Evolutionary conservation across 1,140 invertebrate genomes (phyloP).

Genomic region (Eumaeus atala): DNA sequence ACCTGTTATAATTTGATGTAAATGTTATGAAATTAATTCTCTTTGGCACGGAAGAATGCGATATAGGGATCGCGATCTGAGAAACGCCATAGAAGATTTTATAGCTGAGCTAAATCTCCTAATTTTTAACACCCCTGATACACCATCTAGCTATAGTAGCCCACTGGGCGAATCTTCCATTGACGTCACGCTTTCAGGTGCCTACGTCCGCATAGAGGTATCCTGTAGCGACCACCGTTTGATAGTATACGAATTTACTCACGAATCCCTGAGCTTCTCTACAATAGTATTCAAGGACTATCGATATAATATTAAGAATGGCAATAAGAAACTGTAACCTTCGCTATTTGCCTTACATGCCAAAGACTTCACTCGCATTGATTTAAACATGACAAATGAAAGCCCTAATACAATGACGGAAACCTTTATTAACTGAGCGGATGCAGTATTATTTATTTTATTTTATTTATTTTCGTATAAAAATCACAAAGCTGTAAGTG

Average conservation of each 20-base stretch:
- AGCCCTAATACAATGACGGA: background rate
- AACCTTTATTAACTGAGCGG: background rate
- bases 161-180: too few species aligned
- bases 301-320: constrained; percentile 1
- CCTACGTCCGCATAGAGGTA: too few species aligned
- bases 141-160: too few species aligned
- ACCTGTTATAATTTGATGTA: too few species aligned
- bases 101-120: too few species aligned
- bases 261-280: background rate
- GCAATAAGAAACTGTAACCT: background rate
- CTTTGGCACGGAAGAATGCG: too few species aligned
- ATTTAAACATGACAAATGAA: background rate
- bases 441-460: background rate
- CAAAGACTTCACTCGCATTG: background rate
- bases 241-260: background rate
- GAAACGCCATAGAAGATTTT: too few species aligned
- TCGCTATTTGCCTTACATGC: background rate
- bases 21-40: too few species aligned
- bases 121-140: too few species aligned
- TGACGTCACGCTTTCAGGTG: too few species aligned
- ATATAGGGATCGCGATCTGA: too few species aligned
- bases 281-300: background rate
- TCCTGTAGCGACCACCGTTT: background rate
- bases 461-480: too few species aligned
- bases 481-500: background rate